phyloP scores from a whole-genome alignment of 2,888 invertebrate genomes.

The Dendrolimus houi region DNA sequence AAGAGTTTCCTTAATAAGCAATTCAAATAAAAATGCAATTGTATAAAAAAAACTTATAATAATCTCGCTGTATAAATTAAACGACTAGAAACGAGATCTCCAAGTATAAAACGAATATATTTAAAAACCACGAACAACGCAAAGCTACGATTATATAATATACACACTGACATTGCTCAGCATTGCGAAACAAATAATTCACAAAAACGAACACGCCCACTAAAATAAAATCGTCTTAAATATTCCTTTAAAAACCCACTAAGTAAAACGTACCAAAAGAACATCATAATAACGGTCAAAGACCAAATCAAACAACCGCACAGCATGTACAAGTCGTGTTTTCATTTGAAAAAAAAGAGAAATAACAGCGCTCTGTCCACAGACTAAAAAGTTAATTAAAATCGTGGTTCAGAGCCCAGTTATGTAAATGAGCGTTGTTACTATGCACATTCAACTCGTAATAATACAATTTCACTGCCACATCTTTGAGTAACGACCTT shows the following conservation, averaged over 20 bases:
- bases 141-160: neutral
- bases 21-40: too few relatives aligned
- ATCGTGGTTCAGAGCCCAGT: slow-evolving; percentile 35
- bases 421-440: slow-evolving; percentile 60
- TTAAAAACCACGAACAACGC: neutral
- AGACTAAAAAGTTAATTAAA: slow-evolving; percentile 47
- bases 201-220: slow-evolving; percentile 11
- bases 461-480: slow-evolving; percentile 30
- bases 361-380: slow-evolving; percentile 9
- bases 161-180: neutral
- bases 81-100: too few relatives aligned
- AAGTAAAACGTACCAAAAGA: slow-evolving; percentile 8
- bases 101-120: too few relatives aligned
- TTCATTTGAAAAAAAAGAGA: slow-evolving; percentile 13
- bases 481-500: slow-evolving; percentile 24
- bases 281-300: slow-evolving; percentile 15
- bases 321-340: slow-evolving; percentile 16
- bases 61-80: too few relatives aligned
- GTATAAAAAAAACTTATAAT: too few relatives aligned
- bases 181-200: neutral
- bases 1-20: too few relatives aligned
- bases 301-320: slow-evolving; percentile 5
- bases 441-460: slow-evolving; percentile 39
- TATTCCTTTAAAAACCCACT: neutral
- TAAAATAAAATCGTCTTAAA: slow-evolving; percentile 1